These are phyloP conservation scores for Poicephalus gulielmi DNA, from an alignment of 2,113 vertebrate genomes.

Conservation along the genomic window DNA sequence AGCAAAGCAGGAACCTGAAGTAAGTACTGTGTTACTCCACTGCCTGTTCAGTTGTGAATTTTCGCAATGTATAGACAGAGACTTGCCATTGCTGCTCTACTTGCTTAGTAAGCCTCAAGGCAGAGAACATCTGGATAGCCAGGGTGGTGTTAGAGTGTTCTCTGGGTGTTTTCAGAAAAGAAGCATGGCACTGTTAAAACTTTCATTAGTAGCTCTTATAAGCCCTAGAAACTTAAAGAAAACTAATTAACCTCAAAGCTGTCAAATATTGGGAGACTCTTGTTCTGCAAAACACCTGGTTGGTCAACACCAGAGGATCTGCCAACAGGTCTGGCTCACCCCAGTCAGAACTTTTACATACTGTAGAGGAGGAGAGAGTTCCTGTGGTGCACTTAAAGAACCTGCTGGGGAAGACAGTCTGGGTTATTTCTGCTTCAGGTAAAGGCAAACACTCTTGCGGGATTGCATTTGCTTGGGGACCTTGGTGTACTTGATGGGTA, in stretches of 20 bases:
- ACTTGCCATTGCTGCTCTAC: neutral
- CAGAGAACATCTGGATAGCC: neutral
- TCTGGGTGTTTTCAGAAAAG: neutral
- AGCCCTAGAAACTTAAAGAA: neutral
- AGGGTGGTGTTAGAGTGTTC: neutral
- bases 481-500: neutral
- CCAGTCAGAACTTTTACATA: neutral
- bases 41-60: neutral
- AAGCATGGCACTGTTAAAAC: neutral
- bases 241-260: neutral
- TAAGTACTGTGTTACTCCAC: neutral
- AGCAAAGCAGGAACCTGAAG: neutral
- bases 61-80: neutral
- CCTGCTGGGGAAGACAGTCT: neutral
- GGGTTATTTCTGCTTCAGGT: neutral
- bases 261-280: neutral
- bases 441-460: neutral
- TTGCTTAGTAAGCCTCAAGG: neutral
- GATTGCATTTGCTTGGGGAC: neutral
- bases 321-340: neutral
- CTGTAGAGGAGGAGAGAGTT: neutral
- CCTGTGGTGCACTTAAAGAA: neutral
- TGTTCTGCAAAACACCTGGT: neutral
- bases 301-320: neutral
- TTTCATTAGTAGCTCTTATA: neutral